Evolutionary conservation across 2,797 vertebrate species (phyloP), one percentile per base, ranked within the genome.

Genomic region (Lepilemur ruficaudatus): DNA sequence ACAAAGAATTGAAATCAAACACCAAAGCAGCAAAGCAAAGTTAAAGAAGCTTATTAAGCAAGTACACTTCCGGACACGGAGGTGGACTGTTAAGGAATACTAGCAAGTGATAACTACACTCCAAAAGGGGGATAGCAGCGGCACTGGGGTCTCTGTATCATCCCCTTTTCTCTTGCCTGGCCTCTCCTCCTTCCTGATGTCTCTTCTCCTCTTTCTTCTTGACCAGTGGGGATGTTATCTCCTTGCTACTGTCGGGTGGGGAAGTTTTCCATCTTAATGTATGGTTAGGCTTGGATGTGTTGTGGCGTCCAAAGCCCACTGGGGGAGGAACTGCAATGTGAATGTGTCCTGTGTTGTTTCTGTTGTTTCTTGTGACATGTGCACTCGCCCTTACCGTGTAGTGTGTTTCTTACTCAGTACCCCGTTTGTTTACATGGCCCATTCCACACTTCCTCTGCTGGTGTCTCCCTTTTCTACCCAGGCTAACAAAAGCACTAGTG

Each of bases 351-450:
- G 63, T 18, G 4, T 14, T 32, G 61, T 14, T 63, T 63, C 28
- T 30, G 15, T n/a, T 65, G 63, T 65, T 65, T 65, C 3, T 65
- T n/a, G 63, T 65, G 63, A 65, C 32, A 65, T 15, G 3, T 65
- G 63, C 15, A 0, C 3, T n/a, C n/a, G 17, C 14, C 61, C 30
- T 35, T n/a, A n/a, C 8, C 1, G n/a, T 67, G 32, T 0, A n/a
- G 32, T 35, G 32, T 8, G 17, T 18, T 67, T n/a, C 63, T 67
- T 67, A 9, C 17, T 67, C 32, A 1, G 8, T n/a, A n/a, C 8
- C 17, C 63, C 0, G 17, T 35, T 35, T 20, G 4, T 67, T 20
- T 35, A 67, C 32, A 20, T 9, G 32, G 32, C 17, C 17, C 32
- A 4, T 65, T 35, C 61, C 0, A 3, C 32, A 4, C 32, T 18